Percentiles rank a stretch among this genome's conserved stretches.
Evolutionary conservation across 2,888 invertebrate species (phyloP).

Genomic region (Caenorhabditis becei): DNA sequence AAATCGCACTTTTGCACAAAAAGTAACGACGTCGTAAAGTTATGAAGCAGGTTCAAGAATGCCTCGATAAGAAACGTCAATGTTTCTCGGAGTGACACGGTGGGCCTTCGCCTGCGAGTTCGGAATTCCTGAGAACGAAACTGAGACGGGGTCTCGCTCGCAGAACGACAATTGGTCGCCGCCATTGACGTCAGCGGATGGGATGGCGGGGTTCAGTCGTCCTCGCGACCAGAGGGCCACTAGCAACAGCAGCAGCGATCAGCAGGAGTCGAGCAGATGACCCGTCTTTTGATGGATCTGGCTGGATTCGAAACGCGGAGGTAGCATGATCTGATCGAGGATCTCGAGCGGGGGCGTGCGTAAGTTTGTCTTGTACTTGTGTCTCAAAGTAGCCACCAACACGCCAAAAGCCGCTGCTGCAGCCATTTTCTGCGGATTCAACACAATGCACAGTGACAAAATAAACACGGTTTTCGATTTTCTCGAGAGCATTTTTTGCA

Average conservation of each 20-base stretch:
- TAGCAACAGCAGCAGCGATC: background rate
- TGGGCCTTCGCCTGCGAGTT: constrained; percentile 9
- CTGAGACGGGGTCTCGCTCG: constrained; percentile 19
- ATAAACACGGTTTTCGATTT: background rate
- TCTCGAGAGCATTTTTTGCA: background rate
- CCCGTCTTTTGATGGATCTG: background rate
- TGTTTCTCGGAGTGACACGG: background rate
- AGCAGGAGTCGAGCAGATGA: constrained; percentile 1
- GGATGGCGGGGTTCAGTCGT: constrained; percentile 11
- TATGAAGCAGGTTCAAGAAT: background rate
- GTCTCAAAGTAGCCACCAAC: constrained; percentile 13
- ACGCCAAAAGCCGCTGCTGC: background rate
- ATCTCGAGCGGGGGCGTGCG: constrained; percentile 14
- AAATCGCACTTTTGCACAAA: background rate
- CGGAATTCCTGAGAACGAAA: constrained; percentile 57
- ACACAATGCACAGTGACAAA: constrained; percentile 13
- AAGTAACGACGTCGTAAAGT: background rate
- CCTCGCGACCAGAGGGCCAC: constrained; percentile 15
- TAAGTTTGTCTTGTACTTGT: constrained; percentile 16
- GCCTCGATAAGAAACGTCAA: background rate
- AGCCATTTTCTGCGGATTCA: background rate
- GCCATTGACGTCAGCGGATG: constrained; percentile 38
- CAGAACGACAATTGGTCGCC: constrained; percentile 21
- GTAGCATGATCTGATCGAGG: constrained; percentile 5
- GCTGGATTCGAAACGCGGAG: background rate